Evolutionary conservation across 2,797 vertebrate genomes (phyloP).

Genomic region (Mionectes olivaceus): DNA sequence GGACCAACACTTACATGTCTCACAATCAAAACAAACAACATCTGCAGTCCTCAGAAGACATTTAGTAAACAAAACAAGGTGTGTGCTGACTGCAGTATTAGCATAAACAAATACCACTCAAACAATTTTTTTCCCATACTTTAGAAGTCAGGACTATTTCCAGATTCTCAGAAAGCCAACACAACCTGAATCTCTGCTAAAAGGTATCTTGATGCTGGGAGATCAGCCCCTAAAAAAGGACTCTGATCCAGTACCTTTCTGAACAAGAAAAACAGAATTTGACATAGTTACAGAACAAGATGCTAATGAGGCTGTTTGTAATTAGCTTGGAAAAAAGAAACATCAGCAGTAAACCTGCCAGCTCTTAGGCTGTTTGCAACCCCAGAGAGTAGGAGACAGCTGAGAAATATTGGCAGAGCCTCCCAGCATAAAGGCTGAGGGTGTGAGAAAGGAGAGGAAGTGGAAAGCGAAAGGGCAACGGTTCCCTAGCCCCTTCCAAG

Average conservation of each 20-base stretch:
- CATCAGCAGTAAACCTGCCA: constrained; percentile 53
- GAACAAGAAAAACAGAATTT: neutral
- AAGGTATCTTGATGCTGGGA: neutral
- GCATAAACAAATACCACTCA: constrained; percentile 44
- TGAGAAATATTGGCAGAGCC: constrained; percentile 30
- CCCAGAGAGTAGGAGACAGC: constrained; percentile 25
- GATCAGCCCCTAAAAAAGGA: neutral
- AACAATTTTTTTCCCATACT: neutral
- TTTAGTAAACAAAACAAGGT: constrained; percentile 60
- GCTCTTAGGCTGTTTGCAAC: neutral
- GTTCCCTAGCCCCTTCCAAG: neutral
- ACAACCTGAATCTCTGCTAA: neutral
- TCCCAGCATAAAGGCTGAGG: neutral
- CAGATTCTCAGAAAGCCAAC: neutral
- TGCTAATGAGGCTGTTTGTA: constrained; percentile 32
- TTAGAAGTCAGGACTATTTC: neutral
- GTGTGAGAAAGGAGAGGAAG: constrained; percentile 27
- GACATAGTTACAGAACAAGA: neutral
- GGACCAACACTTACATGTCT: constrained; percentile 29
- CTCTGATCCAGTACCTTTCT: neutral
- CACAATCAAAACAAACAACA: constrained; percentile 59
- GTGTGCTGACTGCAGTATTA: constrained; percentile 22
- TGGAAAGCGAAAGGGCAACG: neutral
- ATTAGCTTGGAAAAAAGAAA: constrained; percentile 8
- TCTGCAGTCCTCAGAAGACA: constrained; percentile 8